Percentiles rank a stretch among this genome's conserved stretches.
Evolutionary conservation across 2,113 vertebrate species (phyloP).

Genomic region (Clinocottus analis): DNA sequence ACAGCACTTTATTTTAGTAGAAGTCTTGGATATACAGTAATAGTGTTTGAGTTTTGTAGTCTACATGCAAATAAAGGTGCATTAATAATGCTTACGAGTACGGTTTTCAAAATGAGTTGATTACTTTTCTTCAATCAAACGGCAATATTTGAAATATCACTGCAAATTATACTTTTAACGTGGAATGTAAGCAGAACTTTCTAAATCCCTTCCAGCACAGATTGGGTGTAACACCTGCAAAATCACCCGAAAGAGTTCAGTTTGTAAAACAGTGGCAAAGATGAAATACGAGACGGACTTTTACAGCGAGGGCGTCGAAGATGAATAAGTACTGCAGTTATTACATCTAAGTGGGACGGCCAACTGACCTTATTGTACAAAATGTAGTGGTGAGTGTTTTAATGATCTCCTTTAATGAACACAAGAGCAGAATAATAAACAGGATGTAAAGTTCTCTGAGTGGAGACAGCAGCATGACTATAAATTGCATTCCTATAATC

Average conservation of each 20-base stretch:
- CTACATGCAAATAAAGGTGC: not conserved
- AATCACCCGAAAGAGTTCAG: not conserved
- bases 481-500: conserved; percentile 4
- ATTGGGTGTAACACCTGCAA: not conserved
- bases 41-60: not conserved
- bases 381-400: not conserved
- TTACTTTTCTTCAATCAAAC: not conserved
- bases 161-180: not conserved
- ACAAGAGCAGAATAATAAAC: conserved; percentile 8
- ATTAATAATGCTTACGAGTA: not conserved
- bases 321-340: not conserved
- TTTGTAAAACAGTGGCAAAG: not conserved
- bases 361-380: not conserved
- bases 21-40: not conserved
- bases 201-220: not conserved
- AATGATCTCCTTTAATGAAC: conserved; percentile 10
- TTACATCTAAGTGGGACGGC: not conserved
- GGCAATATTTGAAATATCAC: not conserved
- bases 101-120: not conserved
- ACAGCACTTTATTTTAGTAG: not conserved
- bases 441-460: not conserved
- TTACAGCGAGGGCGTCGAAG: not conserved
- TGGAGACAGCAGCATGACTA: conserved; percentile 2
- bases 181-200: not conserved
- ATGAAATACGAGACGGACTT: not conserved